Base-by-base conservation (phyloP, 2,888 invertebrate species). In the Tachina grossa region DNA sequence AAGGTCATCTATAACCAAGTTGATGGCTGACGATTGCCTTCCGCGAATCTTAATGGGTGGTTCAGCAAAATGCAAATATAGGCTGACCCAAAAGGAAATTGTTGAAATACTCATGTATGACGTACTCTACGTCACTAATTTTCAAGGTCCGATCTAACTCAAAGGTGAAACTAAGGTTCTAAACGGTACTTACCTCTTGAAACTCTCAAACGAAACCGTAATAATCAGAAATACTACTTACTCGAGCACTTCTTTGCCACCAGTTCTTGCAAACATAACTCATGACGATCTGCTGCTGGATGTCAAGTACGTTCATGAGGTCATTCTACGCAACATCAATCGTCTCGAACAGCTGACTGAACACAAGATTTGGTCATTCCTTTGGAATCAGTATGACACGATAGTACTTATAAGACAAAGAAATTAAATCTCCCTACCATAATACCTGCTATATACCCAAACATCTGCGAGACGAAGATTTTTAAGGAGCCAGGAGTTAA, bases 61-160 rank as follows among this genome's bases (percentile, higher is more conserved):
- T 55, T 55, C 63, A 13, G 65, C 65, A 43, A 76, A 14, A 9
- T 76, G 65, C 14, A 31, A 45, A 53, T 65, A 76, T 19, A 65
- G 31, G 16, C 16, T 10, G 31, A 61, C 2, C 16, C 47, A 61
- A 1, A 16, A 59, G 13, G 59, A 61, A 19, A 49, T 74, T 16
- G 16, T 74, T 5, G 59, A 59, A n/a, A 0, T 59, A 14, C 31
- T 72, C 41, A 22, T 22, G 22, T 1, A 22, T 22, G 22, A 22
- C 22, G 22, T 22, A 22, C 22, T 2, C 22, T 61, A 16, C 16
- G 10, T 41, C 6, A 49, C 49, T 8, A 63, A 63, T n/a, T 71
- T 55, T 16, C 11, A 71, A 13, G 69, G 55, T 19, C 11, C 11
- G 9, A 14, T 71, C 1, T 8, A 71, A 22, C 10, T 43, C 1